Conservation (phyloP, 2,888 invertebrate species). For the Drosophila atripex region DNA sequence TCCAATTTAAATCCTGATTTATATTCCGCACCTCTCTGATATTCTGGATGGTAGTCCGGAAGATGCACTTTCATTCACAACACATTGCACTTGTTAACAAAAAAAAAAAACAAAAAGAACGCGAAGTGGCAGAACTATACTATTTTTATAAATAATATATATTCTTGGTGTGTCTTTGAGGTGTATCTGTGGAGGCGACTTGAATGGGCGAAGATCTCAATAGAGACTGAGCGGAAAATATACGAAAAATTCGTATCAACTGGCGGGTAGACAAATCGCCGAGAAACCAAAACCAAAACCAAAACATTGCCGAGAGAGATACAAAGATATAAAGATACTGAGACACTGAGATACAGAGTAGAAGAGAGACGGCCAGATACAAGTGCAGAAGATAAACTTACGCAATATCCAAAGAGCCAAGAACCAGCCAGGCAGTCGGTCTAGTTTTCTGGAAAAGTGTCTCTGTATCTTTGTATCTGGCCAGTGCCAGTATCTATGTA, state of each 20-base stretch:
- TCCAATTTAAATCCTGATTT: not conserved
- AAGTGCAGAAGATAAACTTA: conserved; percentile 68
- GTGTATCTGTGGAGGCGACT: conserved; percentile 46
- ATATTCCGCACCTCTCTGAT: not conserved
- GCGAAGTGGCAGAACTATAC: not conserved
- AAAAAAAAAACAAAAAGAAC: too few species aligned
- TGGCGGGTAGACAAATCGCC: conserved; percentile 66
- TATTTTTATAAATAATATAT: not conserved
- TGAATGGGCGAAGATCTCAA: conserved; percentile 79
- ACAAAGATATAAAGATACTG: conserved; percentile 15
- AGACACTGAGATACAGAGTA: conserved; percentile 31
- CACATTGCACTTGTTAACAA: conserved; percentile 12
- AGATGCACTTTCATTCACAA: conserved; percentile 5
- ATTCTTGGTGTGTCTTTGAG: too few species aligned
- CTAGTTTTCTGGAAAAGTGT: conserved; percentile 32
- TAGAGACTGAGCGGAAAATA: conserved; percentile 80
- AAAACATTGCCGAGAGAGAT: conserved; percentile 48
- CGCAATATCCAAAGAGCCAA: conserved; percentile 57
- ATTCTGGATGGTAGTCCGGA: not conserved
- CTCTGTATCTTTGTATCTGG: conserved; percentile 2
- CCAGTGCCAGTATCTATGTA: not conserved
- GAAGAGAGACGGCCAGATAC: conserved; percentile 10
- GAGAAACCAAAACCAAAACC: conserved; percentile 48
- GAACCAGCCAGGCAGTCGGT: conserved; percentile 41
- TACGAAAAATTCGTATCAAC: conserved; percentile 72